phyloP scores from a whole-genome alignment of 1,140 invertebrate species.

The Zaprionus inermis region DNA sequence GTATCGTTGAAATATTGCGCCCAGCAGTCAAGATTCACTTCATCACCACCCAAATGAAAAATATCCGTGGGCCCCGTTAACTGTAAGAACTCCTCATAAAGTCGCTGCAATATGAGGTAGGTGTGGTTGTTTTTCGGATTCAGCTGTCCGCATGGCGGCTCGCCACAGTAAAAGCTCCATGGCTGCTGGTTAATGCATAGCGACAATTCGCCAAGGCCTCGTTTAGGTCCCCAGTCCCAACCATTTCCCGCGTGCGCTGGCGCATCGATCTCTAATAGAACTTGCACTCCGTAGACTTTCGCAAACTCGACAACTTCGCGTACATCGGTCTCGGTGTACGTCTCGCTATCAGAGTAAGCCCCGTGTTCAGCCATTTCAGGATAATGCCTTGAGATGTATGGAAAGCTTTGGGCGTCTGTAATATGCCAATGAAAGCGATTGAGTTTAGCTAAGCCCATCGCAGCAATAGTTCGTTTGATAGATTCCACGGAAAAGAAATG shows the following conservation, averaged over 20 bases:
- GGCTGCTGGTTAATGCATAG: constrained; percentile 91
- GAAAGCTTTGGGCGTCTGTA: constrained; percentile 93
- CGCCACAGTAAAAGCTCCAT: constrained; percentile 91
- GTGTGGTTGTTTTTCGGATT: constrained; percentile 92
- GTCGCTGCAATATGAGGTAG: constrained; percentile 88
- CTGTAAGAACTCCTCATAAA: constrained; percentile 89
- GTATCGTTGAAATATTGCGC: constrained; percentile 89
- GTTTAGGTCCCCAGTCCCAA: constrained; percentile 90
- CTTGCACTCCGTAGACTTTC: constrained; percentile 88
- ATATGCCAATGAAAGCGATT: constrained; percentile 95
- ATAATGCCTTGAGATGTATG: constrained; percentile 88
- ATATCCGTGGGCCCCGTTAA: constrained; percentile 88
- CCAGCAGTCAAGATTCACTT: constrained; percentile 92
- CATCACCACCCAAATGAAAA: constrained; percentile 93
- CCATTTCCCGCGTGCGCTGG: constrained; percentile 93
- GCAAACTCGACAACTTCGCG: constrained; percentile 88
- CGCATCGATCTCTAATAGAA: constrained; percentile 89
- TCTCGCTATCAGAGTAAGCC: constrained; percentile 89
- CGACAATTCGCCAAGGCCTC: constrained; percentile 88
- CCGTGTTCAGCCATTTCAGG: constrained; percentile 90
- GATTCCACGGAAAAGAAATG: constrained; percentile 90
- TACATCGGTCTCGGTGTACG: constrained; percentile 89
- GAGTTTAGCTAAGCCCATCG: constrained; percentile 91
- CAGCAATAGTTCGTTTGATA: constrained; percentile 90
- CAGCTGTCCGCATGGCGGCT: constrained; percentile 93